Evolutionary conservation across 2,113 vertebrate genomes (phyloP).

Genomic region (Nesospiza acunhae): DNA sequence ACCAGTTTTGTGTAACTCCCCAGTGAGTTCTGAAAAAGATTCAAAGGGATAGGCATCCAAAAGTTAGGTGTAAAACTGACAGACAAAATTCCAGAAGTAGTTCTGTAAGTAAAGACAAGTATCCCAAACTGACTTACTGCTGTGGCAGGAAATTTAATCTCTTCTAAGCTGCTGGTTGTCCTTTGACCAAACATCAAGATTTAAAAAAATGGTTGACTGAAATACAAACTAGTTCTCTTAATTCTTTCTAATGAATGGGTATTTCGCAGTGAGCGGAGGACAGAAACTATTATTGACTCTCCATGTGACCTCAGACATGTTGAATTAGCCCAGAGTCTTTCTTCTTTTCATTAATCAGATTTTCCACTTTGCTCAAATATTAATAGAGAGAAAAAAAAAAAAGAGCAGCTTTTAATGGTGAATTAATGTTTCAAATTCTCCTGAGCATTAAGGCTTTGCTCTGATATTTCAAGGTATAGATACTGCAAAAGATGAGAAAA

Average conservation of each 20-base stretch:
- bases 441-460: not conserved
- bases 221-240: not conserved
- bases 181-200: not conserved
- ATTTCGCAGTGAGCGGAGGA: not conserved
- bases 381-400: not conserved
- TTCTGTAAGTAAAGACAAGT: not conserved
- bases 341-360: not conserved
- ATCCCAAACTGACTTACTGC: not conserved
- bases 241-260: not conserved
- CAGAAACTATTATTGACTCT: not conserved
- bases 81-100: not conserved
- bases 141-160: not conserved
- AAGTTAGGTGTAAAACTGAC: not conserved
- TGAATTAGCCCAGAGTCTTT: not conserved
- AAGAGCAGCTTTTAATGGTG: not conserved
- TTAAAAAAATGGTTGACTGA: not conserved
- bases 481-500: conserved; percentile 10
- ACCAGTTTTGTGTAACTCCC: not conserved
- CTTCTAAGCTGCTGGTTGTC: not conserved
- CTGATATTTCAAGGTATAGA: not conserved
- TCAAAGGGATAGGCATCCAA: not conserved
- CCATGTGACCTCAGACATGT: not conserved
- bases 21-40: not conserved
- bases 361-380: conserved; percentile 2
- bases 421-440: conserved; percentile 39